Base-by-base conservation (phyloP, 2,113 vertebrate species). In the Eidolon helvum region DNA sequence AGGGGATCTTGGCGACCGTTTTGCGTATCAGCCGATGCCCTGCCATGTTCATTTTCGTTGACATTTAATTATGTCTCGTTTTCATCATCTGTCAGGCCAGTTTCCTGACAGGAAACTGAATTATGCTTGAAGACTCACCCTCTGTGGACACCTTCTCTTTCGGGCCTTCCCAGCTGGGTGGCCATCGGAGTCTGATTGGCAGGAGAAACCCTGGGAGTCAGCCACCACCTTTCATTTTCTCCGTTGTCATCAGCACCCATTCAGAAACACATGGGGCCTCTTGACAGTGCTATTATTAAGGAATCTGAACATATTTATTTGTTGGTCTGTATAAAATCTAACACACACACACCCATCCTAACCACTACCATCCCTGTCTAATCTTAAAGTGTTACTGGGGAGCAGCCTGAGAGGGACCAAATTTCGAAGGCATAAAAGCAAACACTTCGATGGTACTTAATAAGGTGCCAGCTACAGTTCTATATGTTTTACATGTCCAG, bases 31-130 rank as follows among this genome's bases (percentile, higher is more conserved):
- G 50, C 91, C 18, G 0, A 3, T 63, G 55, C 33, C 84, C 72
- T 61, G 55, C 91, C 8, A 0, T 33, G 28, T 35, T 95, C 72
- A 7, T 74, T 85, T 87, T 35, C 57, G 86, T 48, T 87, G 95
- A 95, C 94, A 72, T 93, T 86, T 95, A 93, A 95, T 97, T 96
- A 93, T 75, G 72, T 80, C 95, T 83, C n/a, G 33, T 84, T 90
- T 77, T 84, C 38, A 38, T 95, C 95, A 40, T 61, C 82, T 94
- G 93, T 91, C 95, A n/a, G 59, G 26, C 48, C 74, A 77, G 19
- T 78, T 72, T 72, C 72, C 91, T 72, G 83, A 91, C 87, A 91
- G 83, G 69, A 50, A 8, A 19, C 57, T 15, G 53, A 90, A 72
- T 71, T 68, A 48, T 19, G 38, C 55, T 63, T 26, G 50, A 94